These are phyloP conservation scores for Anniella stebbinsi DNA, from an alignment of 2,797 vertebrate species.

Conservation along the genomic window DNA sequence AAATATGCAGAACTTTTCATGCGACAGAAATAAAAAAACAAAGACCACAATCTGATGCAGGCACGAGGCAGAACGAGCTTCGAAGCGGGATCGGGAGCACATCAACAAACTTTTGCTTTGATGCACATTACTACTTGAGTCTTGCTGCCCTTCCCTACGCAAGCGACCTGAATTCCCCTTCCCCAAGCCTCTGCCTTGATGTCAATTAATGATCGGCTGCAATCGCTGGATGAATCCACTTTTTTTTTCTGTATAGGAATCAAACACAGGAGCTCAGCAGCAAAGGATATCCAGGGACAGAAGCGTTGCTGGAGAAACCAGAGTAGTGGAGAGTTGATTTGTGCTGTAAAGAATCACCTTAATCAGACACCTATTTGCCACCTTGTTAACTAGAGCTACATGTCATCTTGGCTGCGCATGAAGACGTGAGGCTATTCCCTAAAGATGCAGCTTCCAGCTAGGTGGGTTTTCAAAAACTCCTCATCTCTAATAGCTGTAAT, in stretches of 20 bases:
- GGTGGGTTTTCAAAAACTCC: conserved; percentile 17
- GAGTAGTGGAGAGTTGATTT: neutral
- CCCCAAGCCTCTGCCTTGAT: no score
- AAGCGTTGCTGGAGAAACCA: neutral
- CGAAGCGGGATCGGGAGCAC: no score
- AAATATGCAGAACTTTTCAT: no score
- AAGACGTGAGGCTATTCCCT: neutral
- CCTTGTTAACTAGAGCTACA: neutral
- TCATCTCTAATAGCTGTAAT: conserved; percentile 6
- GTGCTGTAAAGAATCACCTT: neutral
- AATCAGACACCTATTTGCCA: neutral
- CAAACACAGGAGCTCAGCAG: neutral
- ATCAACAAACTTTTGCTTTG: no score
- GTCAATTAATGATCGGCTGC: neutral
- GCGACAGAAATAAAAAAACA: no score
- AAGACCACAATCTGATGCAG: no score
- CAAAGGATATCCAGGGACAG: no score
- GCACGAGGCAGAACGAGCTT: no score
- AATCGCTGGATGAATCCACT: neutral
- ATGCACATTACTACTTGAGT: no score
- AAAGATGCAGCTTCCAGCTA: neutral
- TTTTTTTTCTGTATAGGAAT: neutral
- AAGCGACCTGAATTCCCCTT: neutral
- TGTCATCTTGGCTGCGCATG: accelerated
- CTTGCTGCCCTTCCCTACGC: neutral